Conservation (phyloP, 2,113 vertebrate genomes). For the Platichthys stellatus region DNA sequence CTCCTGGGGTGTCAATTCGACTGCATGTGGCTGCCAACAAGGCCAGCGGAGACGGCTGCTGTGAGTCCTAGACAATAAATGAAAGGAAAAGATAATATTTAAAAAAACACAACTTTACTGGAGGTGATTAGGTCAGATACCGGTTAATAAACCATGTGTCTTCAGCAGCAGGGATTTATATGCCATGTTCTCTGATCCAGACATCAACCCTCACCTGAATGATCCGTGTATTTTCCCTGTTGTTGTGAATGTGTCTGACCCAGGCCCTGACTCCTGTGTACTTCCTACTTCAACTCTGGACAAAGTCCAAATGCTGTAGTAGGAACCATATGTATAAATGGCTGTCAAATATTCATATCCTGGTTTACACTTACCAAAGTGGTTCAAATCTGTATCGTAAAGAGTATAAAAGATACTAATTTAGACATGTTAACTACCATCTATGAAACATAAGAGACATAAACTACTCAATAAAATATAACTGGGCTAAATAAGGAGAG, state of each 20-base stretch:
- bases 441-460: not conserved
- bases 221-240: too few species aligned
- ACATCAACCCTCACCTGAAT: too few species aligned
- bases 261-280: too few species aligned
- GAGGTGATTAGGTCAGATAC: too few species aligned
- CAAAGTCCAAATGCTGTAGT: too few species aligned
- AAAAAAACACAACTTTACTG: not conserved
- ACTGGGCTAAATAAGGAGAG: not conserved
- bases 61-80: conserved; percentile 86
- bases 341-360: too few species aligned
- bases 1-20: conserved; percentile 93
- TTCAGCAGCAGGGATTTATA: not conserved
- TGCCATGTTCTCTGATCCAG: too few species aligned
- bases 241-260: too few species aligned
- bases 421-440: not conserved
- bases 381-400: not conserved
- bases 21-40: conserved; percentile 97
- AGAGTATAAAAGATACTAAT: not conserved
- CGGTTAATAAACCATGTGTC: too few species aligned
- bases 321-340: too few species aligned
- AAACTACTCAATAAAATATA: not conserved
- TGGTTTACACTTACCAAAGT: too few species aligned
- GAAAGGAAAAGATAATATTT: not conserved
- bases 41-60: conserved; percentile 93
- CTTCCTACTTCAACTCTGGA: too few species aligned